A percentile compares a stretch with the other conserved stretches of the same genome.
phyloP scores from a whole-genome alignment of 2,888 invertebrate genomes.

The Cremastinae sp. region DNA sequence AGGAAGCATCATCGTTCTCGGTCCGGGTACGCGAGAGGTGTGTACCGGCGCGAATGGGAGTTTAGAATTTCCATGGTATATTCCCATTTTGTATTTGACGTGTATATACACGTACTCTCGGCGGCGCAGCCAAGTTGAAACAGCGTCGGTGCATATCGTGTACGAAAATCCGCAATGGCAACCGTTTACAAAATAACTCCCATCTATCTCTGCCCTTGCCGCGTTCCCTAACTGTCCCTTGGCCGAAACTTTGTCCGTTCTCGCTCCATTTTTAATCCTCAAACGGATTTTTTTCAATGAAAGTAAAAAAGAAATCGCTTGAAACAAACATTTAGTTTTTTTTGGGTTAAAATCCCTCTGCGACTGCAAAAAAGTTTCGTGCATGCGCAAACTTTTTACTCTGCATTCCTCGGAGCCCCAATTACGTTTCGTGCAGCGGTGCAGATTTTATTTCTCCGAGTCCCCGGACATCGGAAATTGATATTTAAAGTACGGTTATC shows the following conservation, averaged over 20 bases:
- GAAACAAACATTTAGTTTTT: too few species aligned
- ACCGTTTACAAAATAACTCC: constrained; percentile 45
- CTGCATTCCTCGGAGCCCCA: too few species aligned
- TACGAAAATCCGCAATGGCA: constrained; percentile 38
- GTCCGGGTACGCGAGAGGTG: neutral
- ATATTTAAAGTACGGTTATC: too few species aligned
- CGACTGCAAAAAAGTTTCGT: too few species aligned
- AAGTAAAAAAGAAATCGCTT: constrained; percentile 16
- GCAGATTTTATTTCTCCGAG: too few species aligned
- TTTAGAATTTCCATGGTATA: constrained; percentile 48
- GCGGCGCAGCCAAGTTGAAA: constrained; percentile 15
- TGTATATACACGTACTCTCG: constrained; percentile 5
- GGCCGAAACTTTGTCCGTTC: neutral
- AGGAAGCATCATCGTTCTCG: constrained; percentile 30
- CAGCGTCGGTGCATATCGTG: neutral
- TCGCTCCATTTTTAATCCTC: neutral
- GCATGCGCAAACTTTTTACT: too few species aligned
- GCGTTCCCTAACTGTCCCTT: too few species aligned
- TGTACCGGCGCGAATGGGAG: constrained; percentile 25
- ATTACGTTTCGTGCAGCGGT: constrained; percentile 32
- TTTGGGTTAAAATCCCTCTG: too few species aligned
- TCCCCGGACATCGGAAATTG: too few species aligned
- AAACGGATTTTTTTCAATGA: neutral
- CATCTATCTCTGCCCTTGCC: constrained; percentile 10
- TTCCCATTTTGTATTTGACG: constrained; percentile 30